Percentiles rank a stretch among this genome's conserved stretches.
Conservation (phyloP, 2,797 vertebrate genomes). For the Tinamus major region DNA sequence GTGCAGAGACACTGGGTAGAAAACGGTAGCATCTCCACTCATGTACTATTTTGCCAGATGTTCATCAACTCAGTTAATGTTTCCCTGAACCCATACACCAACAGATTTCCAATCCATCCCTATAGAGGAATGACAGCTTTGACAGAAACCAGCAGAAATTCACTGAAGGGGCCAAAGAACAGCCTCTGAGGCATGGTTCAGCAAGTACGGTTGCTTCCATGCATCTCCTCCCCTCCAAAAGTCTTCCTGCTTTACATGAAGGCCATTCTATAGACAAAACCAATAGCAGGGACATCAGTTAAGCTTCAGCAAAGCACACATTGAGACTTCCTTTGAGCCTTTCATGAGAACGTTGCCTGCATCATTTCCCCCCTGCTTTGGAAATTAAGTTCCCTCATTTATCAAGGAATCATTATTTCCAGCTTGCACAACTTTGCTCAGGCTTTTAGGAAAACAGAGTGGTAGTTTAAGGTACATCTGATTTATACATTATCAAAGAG, state of each 20-base stretch:
- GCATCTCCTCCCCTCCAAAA: neutral
- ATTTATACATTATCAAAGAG: conserved; percentile 58
- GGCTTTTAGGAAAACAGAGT: conserved; percentile 17
- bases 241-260: neutral
- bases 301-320: neutral
- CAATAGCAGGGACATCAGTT: neutral
- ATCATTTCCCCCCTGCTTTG: neutral
- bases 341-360: neutral
- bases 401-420: conserved; percentile 38
- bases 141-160: neutral
- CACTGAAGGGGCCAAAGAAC: neutral
- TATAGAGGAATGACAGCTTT: neutral
- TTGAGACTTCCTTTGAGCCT: neutral
- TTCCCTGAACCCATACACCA: neutral
- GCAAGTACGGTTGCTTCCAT: neutral
- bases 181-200: neutral
- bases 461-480: conserved; percentile 27
- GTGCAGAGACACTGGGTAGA: neutral
- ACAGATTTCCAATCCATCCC: conserved; percentile 9
- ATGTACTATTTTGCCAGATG: conserved; percentile 24
- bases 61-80: conserved; percentile 11
- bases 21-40: neutral
- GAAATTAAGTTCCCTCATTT: conserved; percentile 22
- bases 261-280: neutral
- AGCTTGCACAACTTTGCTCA: conserved; percentile 1